Conservation (phyloP, 2,113 vertebrate genomes). For the Myanophis thanlyinensis region DNA sequence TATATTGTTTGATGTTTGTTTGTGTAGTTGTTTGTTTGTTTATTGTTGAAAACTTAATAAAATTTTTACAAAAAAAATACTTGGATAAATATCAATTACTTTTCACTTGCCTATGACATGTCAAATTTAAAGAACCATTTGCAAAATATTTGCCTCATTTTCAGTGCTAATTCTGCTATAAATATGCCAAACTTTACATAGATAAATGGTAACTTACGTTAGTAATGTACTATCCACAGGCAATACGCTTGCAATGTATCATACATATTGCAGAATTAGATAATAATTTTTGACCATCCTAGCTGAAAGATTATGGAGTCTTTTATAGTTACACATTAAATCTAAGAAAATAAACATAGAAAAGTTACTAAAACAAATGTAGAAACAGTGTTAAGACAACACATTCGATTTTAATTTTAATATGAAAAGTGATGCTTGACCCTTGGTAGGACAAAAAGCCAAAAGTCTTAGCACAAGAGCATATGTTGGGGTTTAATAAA, state of each 20-base stretch:
- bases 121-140: conserved; percentile 38
- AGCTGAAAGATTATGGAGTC: background rate
- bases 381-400: background rate
- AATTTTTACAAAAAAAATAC: no score
- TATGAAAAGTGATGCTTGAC: background rate
- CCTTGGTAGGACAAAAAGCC: background rate
- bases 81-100: conserved; percentile 55
- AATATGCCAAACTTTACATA: background rate
- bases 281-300: conserved; percentile 1
- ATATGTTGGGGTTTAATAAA: background rate
- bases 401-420: background rate
- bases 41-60: no score
- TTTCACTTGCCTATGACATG: conserved; percentile 41
- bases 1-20: no score
- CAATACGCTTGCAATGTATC: background rate
- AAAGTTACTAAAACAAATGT: background rate
- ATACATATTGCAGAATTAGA: background rate
- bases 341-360: background rate
- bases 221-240: background rate
- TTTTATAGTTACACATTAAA: background rate
- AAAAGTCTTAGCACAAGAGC: background rate
- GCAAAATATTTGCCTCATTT: conserved; percentile 37
- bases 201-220: background rate
- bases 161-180: conserved; percentile 31
- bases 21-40: no score